These are phyloP conservation scores for Cryptoprocta ferox DNA, from an alignment of 2,797 vertebrate genomes.

Conservation along the genomic window DNA sequence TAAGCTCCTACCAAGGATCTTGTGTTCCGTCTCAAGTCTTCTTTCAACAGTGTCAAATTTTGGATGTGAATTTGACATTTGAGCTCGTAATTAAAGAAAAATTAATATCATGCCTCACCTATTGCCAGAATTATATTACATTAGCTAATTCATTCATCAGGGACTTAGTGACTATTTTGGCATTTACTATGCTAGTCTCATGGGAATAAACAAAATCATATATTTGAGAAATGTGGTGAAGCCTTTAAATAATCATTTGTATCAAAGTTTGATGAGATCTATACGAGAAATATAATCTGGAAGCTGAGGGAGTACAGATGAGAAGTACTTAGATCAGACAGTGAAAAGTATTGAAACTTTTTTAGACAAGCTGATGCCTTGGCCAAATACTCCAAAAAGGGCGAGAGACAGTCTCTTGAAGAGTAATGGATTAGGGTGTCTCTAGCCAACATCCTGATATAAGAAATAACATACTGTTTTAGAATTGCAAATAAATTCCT, in stretches of 20 bases:
- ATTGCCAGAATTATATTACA: neutral
- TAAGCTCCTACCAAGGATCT: neutral
- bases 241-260: neutral
- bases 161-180: neutral
- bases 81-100: neutral
- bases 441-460: neutral
- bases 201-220: neutral
- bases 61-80: neutral
- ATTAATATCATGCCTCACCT: neutral
- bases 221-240: neutral
- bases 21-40: neutral
- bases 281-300: neutral
- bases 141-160: neutral
- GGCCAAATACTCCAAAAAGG: neutral
- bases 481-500: neutral
- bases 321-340: neutral
- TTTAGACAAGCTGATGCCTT: neutral
- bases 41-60: neutral
- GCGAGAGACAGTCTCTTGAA: neutral
- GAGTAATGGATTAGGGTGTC: neutral
- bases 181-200: neutral
- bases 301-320: neutral
- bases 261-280: neutral
- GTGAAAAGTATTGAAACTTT: neutral
- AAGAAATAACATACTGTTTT: neutral